phyloP scores from a whole-genome alignment of 2,888 invertebrate genomes.

The Zaprionus lineosus region DNA sequence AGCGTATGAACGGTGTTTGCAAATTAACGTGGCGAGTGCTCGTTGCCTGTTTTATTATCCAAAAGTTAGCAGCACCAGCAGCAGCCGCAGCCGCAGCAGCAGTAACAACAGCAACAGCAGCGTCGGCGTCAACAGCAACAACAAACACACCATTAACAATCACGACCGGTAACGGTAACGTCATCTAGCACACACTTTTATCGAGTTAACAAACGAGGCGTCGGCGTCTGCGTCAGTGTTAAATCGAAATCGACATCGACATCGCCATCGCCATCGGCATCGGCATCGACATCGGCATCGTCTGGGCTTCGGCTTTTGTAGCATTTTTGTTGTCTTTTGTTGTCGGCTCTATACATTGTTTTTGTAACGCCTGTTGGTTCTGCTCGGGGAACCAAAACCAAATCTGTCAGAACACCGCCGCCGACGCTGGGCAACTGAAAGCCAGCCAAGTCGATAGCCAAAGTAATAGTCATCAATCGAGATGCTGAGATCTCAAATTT shows the following conservation, averaged over 20 bases:
- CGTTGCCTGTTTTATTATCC: constrained; percentile 78
- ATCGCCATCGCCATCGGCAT: constrained; percentile 22
- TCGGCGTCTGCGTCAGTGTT: constrained; percentile 43
- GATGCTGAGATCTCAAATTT: constrained; percentile 5
- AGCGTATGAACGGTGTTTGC: constrained; percentile 74
- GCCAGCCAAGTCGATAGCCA: constrained; percentile 16
- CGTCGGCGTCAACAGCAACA: constrained; percentile 19
- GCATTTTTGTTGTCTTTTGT: constrained; percentile 25
- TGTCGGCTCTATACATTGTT: constrained; percentile 24
- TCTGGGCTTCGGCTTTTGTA: constrained; percentile 35
- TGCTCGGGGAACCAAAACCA: constrained; percentile 50
- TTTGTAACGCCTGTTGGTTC: constrained; percentile 19
- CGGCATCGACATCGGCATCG: constrained; percentile 23
- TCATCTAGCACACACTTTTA: constrained; percentile 74
- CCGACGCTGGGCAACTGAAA: constrained; percentile 38
- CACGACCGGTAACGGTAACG: constrained; percentile 65
- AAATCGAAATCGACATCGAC: constrained; percentile 32
- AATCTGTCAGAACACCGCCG: constrained; percentile 52
- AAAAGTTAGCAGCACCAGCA: constrained; percentile 67
- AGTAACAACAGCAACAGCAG: constrained; percentile 27
- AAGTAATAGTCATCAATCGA: constrained; percentile 25
- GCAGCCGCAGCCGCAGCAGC: constrained; percentile 31
- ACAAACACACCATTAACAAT: constrained; percentile 32
- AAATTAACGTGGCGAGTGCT: constrained; percentile 79
- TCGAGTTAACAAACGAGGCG: constrained; percentile 63